A percentile compares a stretch with the other conserved stretches of the same genome.
These are phyloP conservation scores for Pyrrhia umbra DNA, from an alignment of 2,888 invertebrate genomes.

Conservation along the genomic window DNA sequence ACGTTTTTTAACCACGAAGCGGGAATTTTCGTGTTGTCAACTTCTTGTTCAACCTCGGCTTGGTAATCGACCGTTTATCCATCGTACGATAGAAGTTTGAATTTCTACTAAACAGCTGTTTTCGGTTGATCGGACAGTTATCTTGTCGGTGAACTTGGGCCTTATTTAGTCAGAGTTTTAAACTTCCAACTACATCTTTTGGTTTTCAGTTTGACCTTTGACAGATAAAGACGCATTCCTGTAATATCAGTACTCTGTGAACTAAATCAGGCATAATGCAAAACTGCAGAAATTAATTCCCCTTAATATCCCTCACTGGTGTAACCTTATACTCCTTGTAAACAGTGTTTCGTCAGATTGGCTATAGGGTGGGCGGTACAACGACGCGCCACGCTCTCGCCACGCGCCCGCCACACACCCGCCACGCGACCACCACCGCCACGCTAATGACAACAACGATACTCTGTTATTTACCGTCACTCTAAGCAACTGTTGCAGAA, in stretches of 20 bases:
- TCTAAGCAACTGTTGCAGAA: slow-evolving; percentile 34
- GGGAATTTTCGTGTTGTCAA: no score
- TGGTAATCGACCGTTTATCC: no score
- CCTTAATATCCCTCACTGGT: slow-evolving; percentile 31
- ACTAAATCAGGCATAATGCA: neutral
- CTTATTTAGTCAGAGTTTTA: no score
- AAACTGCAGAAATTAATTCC: slow-evolving; percentile 45
- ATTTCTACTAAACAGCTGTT: no score
- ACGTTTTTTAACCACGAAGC: no score
- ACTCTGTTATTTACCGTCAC: slow-evolving; percentile 64
- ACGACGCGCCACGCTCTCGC: slow-evolving; percentile 45
- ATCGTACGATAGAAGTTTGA: no score
- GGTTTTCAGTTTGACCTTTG: no score
- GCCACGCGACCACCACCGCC: slow-evolving; percentile 59
- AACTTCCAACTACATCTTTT: no score
- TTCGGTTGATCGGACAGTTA: no score
- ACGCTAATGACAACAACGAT: slow-evolving; percentile 62
- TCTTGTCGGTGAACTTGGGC: no score
- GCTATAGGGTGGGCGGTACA: slow-evolving; percentile 51
- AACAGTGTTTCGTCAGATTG: slow-evolving; percentile 61
- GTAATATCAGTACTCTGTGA: neutral
- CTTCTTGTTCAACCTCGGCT: no score
- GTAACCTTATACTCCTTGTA: slow-evolving; percentile 61
- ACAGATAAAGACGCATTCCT: neutral
- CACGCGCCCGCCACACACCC: slow-evolving; percentile 63